Base-by-base conservation (phyloP, 2,888 invertebrate genomes). In the Melinopterus prodromus region DNA sequence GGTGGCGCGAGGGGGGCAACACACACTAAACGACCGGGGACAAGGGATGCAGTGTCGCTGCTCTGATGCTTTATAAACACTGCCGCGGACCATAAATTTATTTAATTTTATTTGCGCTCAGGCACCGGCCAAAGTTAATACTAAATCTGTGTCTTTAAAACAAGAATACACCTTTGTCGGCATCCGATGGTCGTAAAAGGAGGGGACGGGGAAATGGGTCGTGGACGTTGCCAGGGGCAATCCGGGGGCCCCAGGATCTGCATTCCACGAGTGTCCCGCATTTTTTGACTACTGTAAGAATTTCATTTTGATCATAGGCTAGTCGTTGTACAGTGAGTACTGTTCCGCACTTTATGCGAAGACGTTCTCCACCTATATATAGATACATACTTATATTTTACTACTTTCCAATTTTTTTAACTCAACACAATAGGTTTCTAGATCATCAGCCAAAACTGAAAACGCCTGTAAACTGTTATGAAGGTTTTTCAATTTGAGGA, bases 221-320 rank as follows among this genome's bases (percentile, higher is more conserved):
- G 84, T 83, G 83, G 82, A 79, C 84, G 80, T 80, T 71, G 79
- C 69, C 77, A 78, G 38, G 76, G 69, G 37, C 38, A 53, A 53
- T 53, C 71, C 78, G 78, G 53, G 12, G 53, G 53, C 16, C 80
- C 82, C 83, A 80, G 82, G 80, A 80, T 79, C 79, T 78, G 83
- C 87, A 87, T 88, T 87, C 88, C 86, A 38, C 77, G 84, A 84
- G 85, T 82, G 84, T 83, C 84, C 82, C 82, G 86, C 86, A 88
- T 88, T 88, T 88, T 88, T 88, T 87, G 88, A 89, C 88, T 89
- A 88, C 88, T 88, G 88, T 88, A 88, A 87, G 88, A 88, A 89
- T 88, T 87, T 88, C 85, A 88, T 86, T 86, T 86, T 84, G 82
- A 84, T 85, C 85, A 85, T 85, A 84, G 84, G 37, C 53, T 9